Conservation (phyloP, 2,113 vertebrate species). For the Leuciscus idus region DNA sequence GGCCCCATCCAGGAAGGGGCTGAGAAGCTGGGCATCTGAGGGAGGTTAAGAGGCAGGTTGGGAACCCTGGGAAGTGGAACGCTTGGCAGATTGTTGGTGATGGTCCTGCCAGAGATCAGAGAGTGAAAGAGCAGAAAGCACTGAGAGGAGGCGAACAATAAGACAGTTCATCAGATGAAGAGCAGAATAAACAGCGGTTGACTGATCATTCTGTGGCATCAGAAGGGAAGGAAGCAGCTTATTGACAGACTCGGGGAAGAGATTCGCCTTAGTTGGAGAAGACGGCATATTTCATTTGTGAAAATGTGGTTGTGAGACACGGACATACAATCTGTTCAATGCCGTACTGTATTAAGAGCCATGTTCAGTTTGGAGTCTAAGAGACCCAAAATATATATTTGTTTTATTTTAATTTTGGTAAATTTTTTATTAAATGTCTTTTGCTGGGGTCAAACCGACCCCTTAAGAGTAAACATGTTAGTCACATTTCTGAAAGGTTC, state of each 20-base stretch:
- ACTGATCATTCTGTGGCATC: background rate
- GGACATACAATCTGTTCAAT: background rate
- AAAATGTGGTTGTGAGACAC: background rate
- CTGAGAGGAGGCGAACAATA: conserved; percentile 17
- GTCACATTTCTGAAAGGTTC: too few species aligned
- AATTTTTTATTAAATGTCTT: background rate
- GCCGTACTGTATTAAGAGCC: background rate
- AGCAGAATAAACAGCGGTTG: background rate
- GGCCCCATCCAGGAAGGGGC: conserved; percentile 94
- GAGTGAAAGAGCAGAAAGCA: conserved; percentile 37
- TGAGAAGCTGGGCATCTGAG: conserved; percentile 94
- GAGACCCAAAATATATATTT: background rate
- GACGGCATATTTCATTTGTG: background rate
- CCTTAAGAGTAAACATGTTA: too few species aligned
- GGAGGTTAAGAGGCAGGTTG: conserved; percentile 93
- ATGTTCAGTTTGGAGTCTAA: background rate
- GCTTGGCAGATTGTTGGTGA: conserved; percentile 95
- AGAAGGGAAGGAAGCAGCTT: too few species aligned
- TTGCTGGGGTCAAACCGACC: too few species aligned
- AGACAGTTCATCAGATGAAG: conserved; percentile 15
- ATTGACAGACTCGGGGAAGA: background rate
- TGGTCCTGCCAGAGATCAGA: conserved; percentile 86
- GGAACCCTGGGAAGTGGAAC: conserved; percentile 97
- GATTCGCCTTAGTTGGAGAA: background rate
- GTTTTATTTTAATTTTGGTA: background rate